Percentiles rank a stretch among this genome's conserved stretches.
phyloP scores from a whole-genome alignment of 92 coral and sea anemone species.

The Actinernus sp. region DNA sequence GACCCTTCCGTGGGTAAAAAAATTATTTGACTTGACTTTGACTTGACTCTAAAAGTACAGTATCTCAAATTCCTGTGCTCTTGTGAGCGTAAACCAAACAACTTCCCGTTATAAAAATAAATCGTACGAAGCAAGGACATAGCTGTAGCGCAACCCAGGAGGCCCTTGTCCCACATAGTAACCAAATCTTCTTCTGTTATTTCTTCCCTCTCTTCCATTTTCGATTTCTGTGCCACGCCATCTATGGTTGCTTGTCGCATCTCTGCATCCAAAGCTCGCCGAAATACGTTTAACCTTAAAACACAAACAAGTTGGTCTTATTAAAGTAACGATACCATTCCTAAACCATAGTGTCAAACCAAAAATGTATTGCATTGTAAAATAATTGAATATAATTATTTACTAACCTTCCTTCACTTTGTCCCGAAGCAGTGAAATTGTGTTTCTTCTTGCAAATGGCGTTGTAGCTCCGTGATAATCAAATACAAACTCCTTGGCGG shows the following conservation, averaged over 20 bases:
- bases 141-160: constrained; percentile 54
- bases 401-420: constrained; percentile 31
- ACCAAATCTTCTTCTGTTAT: constrained; percentile 59
- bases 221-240: constrained; percentile 34
- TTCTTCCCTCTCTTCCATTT: constrained; percentile 55
- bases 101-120: constrained; percentile 55
- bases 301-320: not conserved
- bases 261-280: constrained; percentile 58
- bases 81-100: constrained; percentile 45
- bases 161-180: constrained; percentile 47
- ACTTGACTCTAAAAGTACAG: constrained; percentile 39
- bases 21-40: too few species aligned
- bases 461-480: constrained; percentile 36
- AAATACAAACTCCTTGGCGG: constrained; percentile 56
- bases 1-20: too few species aligned
- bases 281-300: constrained; percentile 60
- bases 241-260: constrained; percentile 58
- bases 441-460: constrained; percentile 22
- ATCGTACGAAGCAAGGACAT: constrained; percentile 50
- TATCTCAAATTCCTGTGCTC: constrained; percentile 57
- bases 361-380: too few species aligned
- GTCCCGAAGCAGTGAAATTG: constrained; percentile 15
- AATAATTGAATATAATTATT: too few species aligned
- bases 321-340: not conserved
- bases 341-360: too few species aligned